A percentile compares a stretch with the other conserved stretches of the same genome.
Evolutionary conservation across 2,888 invertebrate species (phyloP).

Genomic region (Lithophane semibrunnea): DNA sequence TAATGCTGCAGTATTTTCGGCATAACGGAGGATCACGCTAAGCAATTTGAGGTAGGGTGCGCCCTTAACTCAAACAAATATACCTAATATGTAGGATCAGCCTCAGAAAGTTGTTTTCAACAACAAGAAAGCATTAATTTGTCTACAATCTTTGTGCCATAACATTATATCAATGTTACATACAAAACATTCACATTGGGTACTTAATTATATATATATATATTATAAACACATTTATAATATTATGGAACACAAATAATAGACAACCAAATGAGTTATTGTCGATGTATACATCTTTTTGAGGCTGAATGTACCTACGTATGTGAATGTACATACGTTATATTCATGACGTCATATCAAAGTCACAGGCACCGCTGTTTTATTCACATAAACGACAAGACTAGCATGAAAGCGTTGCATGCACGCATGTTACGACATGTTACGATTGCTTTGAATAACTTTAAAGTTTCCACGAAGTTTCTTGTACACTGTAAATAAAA

Average conservation of each 20-base stretch:
- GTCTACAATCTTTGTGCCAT: not conserved
- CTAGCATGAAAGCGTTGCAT: constrained; percentile 22
- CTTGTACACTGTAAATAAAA: constrained; percentile 36
- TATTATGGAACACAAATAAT: not conserved
- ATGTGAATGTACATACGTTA: not conserved
- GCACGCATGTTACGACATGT: constrained; percentile 44
- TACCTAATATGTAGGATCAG: not conserved
- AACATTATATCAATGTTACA: not conserved
- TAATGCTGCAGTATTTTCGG: too few species aligned
- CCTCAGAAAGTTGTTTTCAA: not conserved
- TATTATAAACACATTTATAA: not conserved
- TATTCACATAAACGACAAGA: constrained; percentile 52
- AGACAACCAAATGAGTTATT: not conserved
- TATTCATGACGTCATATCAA: constrained; percentile 27
- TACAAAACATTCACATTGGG: not conserved
- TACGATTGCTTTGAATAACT: constrained; percentile 46
- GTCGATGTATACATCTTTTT: not conserved
- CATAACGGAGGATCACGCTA: too few species aligned
- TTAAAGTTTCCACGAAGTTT: constrained; percentile 37
- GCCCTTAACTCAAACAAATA: not conserved
- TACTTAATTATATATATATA: not conserved
- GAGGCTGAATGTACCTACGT: too few species aligned
- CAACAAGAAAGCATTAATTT: not conserved
- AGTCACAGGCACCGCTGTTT: constrained; percentile 36
- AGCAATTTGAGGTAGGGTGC: too few species aligned